Evolutionary conservation across 35 echinoderm and acorn worm species (phyloP), one percentile per base, ranked within the genome.

Genomic region (Hemicentrotus pulcherrimus): DNA sequence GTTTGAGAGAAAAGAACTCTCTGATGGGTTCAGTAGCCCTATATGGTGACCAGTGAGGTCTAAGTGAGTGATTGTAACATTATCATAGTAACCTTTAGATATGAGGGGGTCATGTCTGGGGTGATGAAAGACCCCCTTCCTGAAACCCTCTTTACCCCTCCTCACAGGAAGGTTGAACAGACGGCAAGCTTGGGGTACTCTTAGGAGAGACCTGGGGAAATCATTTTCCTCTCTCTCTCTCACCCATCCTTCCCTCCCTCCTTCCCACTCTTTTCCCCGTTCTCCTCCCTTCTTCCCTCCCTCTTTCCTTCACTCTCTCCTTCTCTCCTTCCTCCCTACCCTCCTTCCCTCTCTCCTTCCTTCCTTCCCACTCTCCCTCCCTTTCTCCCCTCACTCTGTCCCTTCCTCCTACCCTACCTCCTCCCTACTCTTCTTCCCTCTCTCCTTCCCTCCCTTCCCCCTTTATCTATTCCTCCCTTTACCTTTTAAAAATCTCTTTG

Each of bases 61-160:
- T 78, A 0, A 78, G 28, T 78, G 65, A 78, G 65, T 78, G 65
- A 78, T 78, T 78, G 65, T 28, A 78, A 78, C 24, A 28, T 78
- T 78, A 78, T 78, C 65, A 28, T 78, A n/a, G 19, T 78, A 78
- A 78, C 65, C 65, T 78, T 78, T 78, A 78, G 19, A 78, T 78
- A 22, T 22, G 65, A 28, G 28, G 65, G 65, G 65, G 65, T 78
- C 65, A 78, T 78, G 65, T 78, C 65, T 78, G 65, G 65, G 65
- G 65, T 78, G 65, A 22, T n/a, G 65, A 78, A 78, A 78, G 65
- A 78, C 65, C 65, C 65, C 65, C 65, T 78, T 78, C 65, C 65
- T 78, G 65, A 78, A 28, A 78, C 65, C 50, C 28, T 28, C 65
- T 78, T 22, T 78, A 78, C 65, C 65, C 65, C 65, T 78, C 19